Evolutionary conservation across 2,797 vertebrate genomes (phyloP).

Genomic region (Coreius guichenoti): DNA sequence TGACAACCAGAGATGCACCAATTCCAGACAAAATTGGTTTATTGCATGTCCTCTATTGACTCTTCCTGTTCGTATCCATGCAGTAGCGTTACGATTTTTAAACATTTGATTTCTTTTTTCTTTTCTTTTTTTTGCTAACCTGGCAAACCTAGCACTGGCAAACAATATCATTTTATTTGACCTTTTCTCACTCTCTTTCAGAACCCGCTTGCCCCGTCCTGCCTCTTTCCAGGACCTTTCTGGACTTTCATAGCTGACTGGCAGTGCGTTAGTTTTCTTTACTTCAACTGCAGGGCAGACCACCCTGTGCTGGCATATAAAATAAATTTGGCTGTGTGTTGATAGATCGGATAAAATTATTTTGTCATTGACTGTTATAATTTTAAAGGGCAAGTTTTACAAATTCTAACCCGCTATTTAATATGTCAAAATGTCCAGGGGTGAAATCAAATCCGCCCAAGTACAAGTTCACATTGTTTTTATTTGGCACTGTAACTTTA

Average conservation of each 20-base stretch:
- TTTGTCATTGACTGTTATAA: conserved; percentile 25
- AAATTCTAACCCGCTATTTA: conserved; percentile 41
- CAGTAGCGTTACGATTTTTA: background rate
- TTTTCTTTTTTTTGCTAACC: background rate
- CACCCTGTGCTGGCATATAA: conserved; percentile 26
- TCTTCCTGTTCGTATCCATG: background rate
- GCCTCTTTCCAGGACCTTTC: conserved; percentile 4
- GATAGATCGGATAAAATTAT: conserved; percentile 28
- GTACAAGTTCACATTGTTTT: conserved; percentile 37
- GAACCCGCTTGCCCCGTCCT: background rate
- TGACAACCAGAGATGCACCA: background rate
- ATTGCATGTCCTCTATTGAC: background rate
- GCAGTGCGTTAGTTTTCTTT: conserved; percentile 44
- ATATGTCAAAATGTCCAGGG: conserved; percentile 35
- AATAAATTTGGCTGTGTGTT: conserved; percentile 9
- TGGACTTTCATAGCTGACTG: conserved; percentile 24
- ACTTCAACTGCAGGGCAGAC: conserved; percentile 5
- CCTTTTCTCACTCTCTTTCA: conserved; percentile 5
- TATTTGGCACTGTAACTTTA: conserved; percentile 40
- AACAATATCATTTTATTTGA: background rate
- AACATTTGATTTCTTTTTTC: background rate
- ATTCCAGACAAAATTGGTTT: too few relatives aligned
- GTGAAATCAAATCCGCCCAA: conserved; percentile 37
- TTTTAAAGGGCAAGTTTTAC: conserved; percentile 23
- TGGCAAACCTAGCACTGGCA: background rate